Evolutionary conservation across 1,140 invertebrate genomes (phyloP).

Genomic region (Tetragonula clypearis): DNA sequence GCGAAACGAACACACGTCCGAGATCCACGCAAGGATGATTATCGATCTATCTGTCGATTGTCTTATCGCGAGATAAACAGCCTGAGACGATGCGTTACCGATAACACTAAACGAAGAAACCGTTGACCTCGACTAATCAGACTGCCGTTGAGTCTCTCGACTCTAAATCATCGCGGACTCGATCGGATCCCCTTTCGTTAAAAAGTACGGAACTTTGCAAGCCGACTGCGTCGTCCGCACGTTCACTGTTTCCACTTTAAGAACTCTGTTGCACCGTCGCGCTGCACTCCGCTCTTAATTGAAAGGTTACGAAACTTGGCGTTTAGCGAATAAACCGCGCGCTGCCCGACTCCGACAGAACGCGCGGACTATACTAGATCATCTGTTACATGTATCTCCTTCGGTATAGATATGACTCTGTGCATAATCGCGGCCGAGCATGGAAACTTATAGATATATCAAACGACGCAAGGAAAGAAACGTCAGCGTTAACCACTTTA

Average conservation of each 20-base stretch:
- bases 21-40: constrained; percentile 18
- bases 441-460: constrained; percentile 3
- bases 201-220: background rate
- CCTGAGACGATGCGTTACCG: constrained; percentile 33
- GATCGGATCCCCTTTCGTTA: background rate
- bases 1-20: background rate
- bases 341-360: constrained; percentile 12
- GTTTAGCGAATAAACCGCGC: constrained; percentile 50
- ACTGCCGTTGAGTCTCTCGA: constrained; percentile 59
- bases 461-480: constrained; percentile 3
- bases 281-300: constrained; percentile 56
- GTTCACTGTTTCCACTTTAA: constrained; percentile 34
- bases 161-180: constrained; percentile 53
- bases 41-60: constrained; percentile 32
- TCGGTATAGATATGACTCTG: background rate
- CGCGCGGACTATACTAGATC: constrained; percentile 12
- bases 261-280: constrained; percentile 19
- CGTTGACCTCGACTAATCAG: constrained; percentile 41
- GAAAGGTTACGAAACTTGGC: constrained; percentile 62
- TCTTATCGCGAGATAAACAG: constrained; percentile 49
- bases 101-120: constrained; percentile 43
- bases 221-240: background rate
- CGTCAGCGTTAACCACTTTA: constrained; percentile 20
- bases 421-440: constrained; percentile 24
- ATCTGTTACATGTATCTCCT: constrained; percentile 23